Base-by-base conservation (phyloP, 2,797 vertebrate genomes). In the Sebastes reedi region DNA sequence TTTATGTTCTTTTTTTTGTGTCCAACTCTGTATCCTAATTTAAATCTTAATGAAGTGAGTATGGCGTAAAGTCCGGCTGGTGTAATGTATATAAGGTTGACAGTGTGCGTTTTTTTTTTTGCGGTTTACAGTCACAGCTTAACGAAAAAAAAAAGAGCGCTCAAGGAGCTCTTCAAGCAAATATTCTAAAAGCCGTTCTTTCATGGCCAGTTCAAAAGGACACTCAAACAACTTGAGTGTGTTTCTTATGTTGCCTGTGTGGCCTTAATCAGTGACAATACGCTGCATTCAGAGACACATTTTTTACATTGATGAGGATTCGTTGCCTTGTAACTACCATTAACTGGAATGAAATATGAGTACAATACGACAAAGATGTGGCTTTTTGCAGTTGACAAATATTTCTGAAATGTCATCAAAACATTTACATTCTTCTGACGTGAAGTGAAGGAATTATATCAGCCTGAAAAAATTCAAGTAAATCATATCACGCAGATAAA, bases 121-220 rank as follows among this genome's bases (percentile, higher is more conserved):
- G 8, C 16, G 22, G 27, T 58, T 70, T 67, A 64, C 16, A 56
- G 14, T 66, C 56, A 4, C 18, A 71, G 54, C 54, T 84, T 80
- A 73, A 74, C 56, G 71, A 67, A 66, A 67, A 72, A 73, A 72
- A n/a, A 67, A 50, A 50, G 32, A 61, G 8, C 77, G 39, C n/a
- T 32, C 68, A 84, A 61, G 72, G 50, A 70, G 79, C 65, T 76
- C 24, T 85, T 78, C 52, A 73, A 67, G 61, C 24, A 75, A 74
- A 88, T 67, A 46, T 16, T 65, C 52, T 32, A 64, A 81, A 67
- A 68, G 61, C 24, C 7, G 55, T 59, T 66, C 71, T 73, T 78
- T 75, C 64, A 81, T 73, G 22, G 58, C 9, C 12, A n/a, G 46
- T 55, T 81, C 22, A 67, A 71, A 74, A 68, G 5, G 24, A 60